These are phyloP conservation scores for Platysternon megacephalum DNA, from an alignment of 2,113 vertebrate genomes.

Conservation along the genomic window DNA sequence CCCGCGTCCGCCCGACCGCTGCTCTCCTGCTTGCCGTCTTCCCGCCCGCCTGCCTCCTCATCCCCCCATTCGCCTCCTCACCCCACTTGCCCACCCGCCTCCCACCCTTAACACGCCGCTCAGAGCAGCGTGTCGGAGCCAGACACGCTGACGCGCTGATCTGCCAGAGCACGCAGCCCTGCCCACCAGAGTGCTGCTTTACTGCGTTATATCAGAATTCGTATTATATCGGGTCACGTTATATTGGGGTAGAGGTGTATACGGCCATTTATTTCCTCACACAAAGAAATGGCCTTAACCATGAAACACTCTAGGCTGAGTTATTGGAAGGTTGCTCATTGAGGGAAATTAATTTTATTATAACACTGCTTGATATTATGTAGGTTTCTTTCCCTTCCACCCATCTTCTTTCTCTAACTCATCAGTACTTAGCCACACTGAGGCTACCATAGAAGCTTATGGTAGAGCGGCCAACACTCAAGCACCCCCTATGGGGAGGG, in stretches of 20 bases:
- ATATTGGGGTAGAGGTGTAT: background rate
- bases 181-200: too few relatives aligned
- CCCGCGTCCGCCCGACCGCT: too few relatives aligned
- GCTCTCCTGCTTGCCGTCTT: too few relatives aligned
- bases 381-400: background rate
- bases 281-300: slow-evolving; percentile 10
- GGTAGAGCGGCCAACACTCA: background rate
- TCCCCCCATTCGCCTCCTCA: too few relatives aligned
- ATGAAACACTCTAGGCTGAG: slow-evolving; percentile 16
- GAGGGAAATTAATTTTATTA: background rate
- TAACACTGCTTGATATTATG: rapidly evolving
- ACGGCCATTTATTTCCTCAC: slow-evolving; percentile 38
- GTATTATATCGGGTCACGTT: too few relatives aligned
- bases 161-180: too few relatives aligned
- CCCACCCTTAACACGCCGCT: too few relatives aligned
- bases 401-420: background rate
- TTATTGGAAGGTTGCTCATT: background rate
- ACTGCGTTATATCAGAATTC: too few relatives aligned
- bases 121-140: too few relatives aligned
- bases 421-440: background rate
- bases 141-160: too few relatives aligned
- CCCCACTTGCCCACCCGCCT: too few relatives aligned
- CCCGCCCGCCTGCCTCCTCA: too few relatives aligned
- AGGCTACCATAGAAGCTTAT: background rate
- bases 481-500: background rate